Percentiles rank a stretch among this genome's conserved stretches.
phyloP scores from a whole-genome alignment of 2,888 invertebrate genomes.

The Teleogryllus oceanicus region DNA sequence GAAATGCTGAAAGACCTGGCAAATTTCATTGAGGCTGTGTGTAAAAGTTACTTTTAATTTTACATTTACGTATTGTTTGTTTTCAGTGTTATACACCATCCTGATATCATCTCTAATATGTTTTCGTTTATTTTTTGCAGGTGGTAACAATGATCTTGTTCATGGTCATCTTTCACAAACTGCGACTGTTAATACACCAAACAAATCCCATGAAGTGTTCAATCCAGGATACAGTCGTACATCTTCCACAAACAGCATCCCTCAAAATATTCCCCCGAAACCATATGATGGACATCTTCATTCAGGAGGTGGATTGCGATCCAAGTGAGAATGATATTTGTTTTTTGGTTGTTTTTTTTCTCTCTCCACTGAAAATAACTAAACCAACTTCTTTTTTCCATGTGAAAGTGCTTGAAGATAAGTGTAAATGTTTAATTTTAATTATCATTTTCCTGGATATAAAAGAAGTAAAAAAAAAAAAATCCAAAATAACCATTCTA shows the following conservation, averaged over 20 bases:
- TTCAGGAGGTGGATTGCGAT: constrained; percentile 31
- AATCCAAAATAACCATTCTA: neutral
- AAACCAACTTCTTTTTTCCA: no score
- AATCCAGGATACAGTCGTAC: constrained; percentile 64
- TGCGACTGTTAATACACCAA: neutral
- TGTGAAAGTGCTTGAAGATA: no score
- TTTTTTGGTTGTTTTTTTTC: no score
- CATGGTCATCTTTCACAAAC: constrained; percentile 24
- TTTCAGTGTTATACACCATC: no score
- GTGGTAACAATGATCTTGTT: constrained; percentile 33
- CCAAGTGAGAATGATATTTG: constrained; percentile 36
- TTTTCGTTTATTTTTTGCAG: constrained; percentile 22
- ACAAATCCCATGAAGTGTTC: constrained; percentile 56
- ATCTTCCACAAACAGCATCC: constrained; percentile 60
- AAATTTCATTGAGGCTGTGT: no score
- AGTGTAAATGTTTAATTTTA: neutral
- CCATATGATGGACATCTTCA: constrained; percentile 23
- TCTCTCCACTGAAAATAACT: no score
- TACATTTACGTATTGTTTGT: no score
- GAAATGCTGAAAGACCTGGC: no score
- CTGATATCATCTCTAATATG: no score
- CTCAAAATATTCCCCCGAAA: constrained; percentile 39
- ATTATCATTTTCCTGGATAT: neutral
- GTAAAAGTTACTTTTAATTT: no score
- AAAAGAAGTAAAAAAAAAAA: neutral